Base-by-base conservation (phyloP, 2,888 invertebrate genomes). In the Cabera pusaria region DNA sequence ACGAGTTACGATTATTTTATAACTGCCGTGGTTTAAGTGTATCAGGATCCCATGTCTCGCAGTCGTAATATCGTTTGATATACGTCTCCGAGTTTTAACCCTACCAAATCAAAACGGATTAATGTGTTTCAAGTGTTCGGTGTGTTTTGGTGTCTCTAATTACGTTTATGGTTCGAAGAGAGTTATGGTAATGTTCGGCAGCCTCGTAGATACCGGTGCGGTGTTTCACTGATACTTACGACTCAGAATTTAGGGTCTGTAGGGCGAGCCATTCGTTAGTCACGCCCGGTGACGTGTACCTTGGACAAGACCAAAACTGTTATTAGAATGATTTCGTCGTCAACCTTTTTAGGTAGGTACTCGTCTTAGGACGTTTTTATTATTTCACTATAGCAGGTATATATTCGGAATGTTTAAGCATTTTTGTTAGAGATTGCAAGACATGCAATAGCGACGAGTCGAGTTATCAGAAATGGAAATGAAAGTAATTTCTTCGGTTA, bases 261-360 rank as follows among this genome's bases (percentile, higher is more conserved):
- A 88, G 88, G 81, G 87, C 88, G 86, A 88, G 86, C 88, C 88
- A 88, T 87, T 88, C 87, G 85, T 88, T 87, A 79, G 84, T 85
- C 84, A 86, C 84, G 86, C 85, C 85, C 77, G 87, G 68, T 87
- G 88, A 87, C 87, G 85, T 86, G 87, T 88, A 87, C 88, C 88
- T 88, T 88, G 87, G 88, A 88, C 88, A 88, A 87, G 79, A 88
- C 86, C 87, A 87, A 88, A 88, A 86, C 81, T 81, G 69, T 85
- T 83, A 87, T 87, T 87, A 87, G 84, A 87, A 83, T 73, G 69
- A 72, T 70, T 76, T 72, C 68, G 68, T 76, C 70, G 70, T 69
- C 65, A 62, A 69, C 66, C 69, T 62, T 71, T 66, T 70, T 69
- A 59, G 56, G 60, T 74, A 74, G 71, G 67, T 42, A 42, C 79